These are phyloP conservation scores for Lysiphlebus fabarum DNA, from an alignment of 1,140 invertebrate species.

Conservation along the genomic window DNA sequence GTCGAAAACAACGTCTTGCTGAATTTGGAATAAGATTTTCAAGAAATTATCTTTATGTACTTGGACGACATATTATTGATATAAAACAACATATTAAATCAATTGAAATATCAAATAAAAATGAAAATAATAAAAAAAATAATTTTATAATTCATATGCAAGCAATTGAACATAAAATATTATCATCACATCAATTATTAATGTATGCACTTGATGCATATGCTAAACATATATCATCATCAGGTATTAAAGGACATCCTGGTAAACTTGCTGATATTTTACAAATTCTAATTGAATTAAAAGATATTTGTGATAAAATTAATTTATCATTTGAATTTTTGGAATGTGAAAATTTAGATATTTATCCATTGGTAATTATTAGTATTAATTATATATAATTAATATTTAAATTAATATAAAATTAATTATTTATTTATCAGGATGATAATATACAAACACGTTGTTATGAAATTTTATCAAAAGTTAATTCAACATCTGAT, in stretches of 20 bases:
- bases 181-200: slow-evolving; percentile 45
- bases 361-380: slow-evolving; percentile 2
- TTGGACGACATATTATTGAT: slow-evolving; percentile 43
- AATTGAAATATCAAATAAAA: slow-evolving; percentile 25
- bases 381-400: too few relatives aligned
- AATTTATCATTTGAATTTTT: slow-evolving; percentile 41
- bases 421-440: slow-evolving; percentile 35
- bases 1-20: slow-evolving; percentile 43
- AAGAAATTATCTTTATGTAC: slow-evolving; percentile 51
- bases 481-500: slow-evolving; percentile 38
- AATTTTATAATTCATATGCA: slow-evolving; percentile 41
- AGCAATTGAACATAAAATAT: slow-evolving; percentile 46
- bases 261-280: slow-evolving; percentile 48
- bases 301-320: slow-evolving; percentile 41
- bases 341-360: slow-evolving; percentile 17
- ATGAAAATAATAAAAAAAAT: slow-evolving; percentile 32
- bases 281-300: slow-evolving; percentile 40
- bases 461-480: slow-evolving; percentile 42
- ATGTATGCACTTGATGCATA: slow-evolving; percentile 47
- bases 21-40: slow-evolving; percentile 51
- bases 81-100: slow-evolving; percentile 40
- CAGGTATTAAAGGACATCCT: slow-evolving; percentile 42
- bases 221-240: slow-evolving; percentile 49
- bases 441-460: slow-evolving; percentile 40
- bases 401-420: too few relatives aligned